Conservation (phyloP, 2,113 vertebrate species). For the Cisticola juncidis region DNA sequence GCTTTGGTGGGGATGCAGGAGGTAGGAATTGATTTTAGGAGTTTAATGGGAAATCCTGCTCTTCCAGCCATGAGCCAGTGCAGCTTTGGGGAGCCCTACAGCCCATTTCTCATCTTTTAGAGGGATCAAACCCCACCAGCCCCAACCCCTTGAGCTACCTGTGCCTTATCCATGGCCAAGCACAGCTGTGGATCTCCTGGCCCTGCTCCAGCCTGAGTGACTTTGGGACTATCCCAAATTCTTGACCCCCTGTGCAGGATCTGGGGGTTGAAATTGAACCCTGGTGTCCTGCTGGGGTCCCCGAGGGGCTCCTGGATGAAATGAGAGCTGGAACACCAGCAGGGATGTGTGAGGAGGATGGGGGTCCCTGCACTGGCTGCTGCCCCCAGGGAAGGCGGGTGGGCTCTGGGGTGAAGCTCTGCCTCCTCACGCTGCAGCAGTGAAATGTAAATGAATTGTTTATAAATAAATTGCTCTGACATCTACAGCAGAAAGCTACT, state of each 20-base stretch:
- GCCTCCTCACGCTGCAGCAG: not conserved
- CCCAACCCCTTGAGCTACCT: not conserved
- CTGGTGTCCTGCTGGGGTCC: rapidly evolving
- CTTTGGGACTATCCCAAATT: not conserved
- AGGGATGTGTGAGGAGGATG: not conserved
- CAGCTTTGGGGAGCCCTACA: not conserved
- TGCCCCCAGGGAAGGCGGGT: not conserved
- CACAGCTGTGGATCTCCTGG: not conserved
- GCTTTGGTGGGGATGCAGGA: not conserved
- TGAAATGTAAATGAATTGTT: not conserved
- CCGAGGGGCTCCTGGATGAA: not conserved
- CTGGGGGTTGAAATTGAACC: not conserved
- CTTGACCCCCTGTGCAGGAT: not conserved
- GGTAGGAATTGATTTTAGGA: not conserved
- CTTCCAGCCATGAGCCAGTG: not conserved
- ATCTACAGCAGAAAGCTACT: not conserved
- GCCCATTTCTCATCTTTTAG: not conserved
- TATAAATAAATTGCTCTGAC: not conserved
- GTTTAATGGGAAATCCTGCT: not conserved
- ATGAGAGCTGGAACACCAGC: not conserved
- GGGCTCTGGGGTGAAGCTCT: not conserved
- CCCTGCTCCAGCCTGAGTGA: not conserved
- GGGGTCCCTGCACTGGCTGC: not conserved
- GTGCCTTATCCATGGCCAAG: not conserved
- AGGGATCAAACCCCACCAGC: not conserved